Evolutionary conservation across 2,888 invertebrate genomes (phyloP).

Genomic region (Branchipolynoe longqiensis): DNA sequence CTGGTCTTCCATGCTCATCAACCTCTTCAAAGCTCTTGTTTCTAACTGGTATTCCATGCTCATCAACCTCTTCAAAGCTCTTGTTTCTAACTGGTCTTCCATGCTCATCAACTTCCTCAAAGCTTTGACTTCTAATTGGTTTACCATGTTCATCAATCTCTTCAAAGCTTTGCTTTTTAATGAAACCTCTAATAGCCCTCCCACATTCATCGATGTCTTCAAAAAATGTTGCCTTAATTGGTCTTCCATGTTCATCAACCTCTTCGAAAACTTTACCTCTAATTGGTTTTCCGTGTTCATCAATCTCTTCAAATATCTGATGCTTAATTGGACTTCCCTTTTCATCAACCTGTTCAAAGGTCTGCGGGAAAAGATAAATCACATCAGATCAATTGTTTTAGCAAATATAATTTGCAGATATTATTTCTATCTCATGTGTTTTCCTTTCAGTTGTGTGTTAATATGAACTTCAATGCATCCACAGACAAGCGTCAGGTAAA

Average conservation of each 20-base stretch:
- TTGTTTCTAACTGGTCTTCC: conserved; percentile 11
- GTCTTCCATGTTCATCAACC: not conserved
- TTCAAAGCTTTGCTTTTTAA: not conserved
- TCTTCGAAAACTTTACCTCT: not conserved
- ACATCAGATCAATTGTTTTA: too few relatives aligned
- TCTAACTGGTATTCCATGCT: not conserved
- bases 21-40: too few relatives aligned
- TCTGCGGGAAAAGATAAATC: not conserved
- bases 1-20: too few relatives aligned
- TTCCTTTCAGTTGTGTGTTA: too few relatives aligned
- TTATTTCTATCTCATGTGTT: too few relatives aligned
- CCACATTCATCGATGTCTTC: too few relatives aligned
- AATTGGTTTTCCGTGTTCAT: conserved; percentile 56
- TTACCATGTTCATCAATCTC: conserved; percentile 50
- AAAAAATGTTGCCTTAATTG: not conserved
- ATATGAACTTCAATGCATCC: too few relatives aligned
- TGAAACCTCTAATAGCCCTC: too few relatives aligned
- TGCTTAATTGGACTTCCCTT: conserved; percentile 22
- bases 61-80: not conserved
- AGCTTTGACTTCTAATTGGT: not conserved
- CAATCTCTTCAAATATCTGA: conserved; percentile 22
- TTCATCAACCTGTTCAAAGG: conserved; percentile 29
- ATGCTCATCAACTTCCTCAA: conserved; percentile 52
- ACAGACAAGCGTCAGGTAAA: too few relatives aligned
- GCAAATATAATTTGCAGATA: too few relatives aligned